Evolutionary conservation across 2,888 invertebrate species (phyloP).

Genomic region (Cephus spinipes): DNA sequence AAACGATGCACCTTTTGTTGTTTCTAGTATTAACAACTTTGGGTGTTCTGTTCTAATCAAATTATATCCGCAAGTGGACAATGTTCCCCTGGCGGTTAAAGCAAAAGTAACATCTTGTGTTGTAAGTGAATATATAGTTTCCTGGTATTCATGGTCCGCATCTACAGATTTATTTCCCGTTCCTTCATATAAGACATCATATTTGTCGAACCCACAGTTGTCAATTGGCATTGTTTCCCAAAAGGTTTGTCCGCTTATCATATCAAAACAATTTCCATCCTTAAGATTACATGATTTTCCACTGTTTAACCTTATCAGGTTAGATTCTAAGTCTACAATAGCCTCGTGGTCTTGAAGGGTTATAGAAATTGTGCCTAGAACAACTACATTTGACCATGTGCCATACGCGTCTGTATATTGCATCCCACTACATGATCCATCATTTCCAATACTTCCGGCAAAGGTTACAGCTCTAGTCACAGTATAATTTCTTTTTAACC

Average conservation of each 20-base stretch:
- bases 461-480: too few relatives aligned
- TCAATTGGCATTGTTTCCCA: slow-evolving; percentile 15
- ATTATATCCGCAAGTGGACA: slow-evolving; percentile 22
- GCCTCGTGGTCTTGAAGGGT: slow-evolving; percentile 13
- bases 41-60: slow-evolving; percentile 31
- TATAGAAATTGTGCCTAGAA: slow-evolving; percentile 17
- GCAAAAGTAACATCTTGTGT: slow-evolving; percentile 30
- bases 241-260: slow-evolving; percentile 25
- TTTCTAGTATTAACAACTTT: slow-evolving; percentile 26
- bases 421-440: slow-evolving; percentile 28
- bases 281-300: slow-evolving; percentile 16
- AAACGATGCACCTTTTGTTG: slow-evolving; percentile 8
- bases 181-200: slow-evolving; percentile 33
- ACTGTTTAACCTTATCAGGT: slow-evolving; percentile 18
- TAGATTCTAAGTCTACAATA: slow-evolving; percentile 10
- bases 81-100: slow-evolving; percentile 13
- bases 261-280: slow-evolving; percentile 17
- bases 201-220: slow-evolving; percentile 23
- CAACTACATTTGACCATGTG: too few relatives aligned
- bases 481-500: too few relatives aligned
- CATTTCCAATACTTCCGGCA: too few relatives aligned
- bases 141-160: background rate
- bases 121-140: slow-evolving; percentile 26
- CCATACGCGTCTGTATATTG: slow-evolving; percentile 33
- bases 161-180: slow-evolving; percentile 17